Evolutionary conservation across 2,888 invertebrate species (phyloP).

Genomic region (Pammene aurita): DNA sequence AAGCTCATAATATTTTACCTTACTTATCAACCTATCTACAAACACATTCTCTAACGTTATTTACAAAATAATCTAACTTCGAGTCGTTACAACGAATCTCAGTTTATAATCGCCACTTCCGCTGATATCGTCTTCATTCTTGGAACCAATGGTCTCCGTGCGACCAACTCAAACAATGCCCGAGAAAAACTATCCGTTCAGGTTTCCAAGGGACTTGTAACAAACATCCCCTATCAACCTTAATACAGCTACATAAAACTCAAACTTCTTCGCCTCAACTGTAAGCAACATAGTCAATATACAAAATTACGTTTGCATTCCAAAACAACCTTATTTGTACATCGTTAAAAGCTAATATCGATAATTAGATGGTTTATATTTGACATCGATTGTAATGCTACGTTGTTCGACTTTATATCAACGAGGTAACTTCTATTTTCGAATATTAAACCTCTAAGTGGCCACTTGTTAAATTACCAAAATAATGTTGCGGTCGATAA

Average conservation of each 20-base stretch:
- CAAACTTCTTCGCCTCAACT: constrained; percentile 4
- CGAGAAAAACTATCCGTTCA: constrained; percentile 28
- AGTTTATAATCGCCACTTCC: constrained; percentile 23
- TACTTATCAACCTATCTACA: not conserved
- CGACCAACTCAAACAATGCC: constrained; percentile 36
- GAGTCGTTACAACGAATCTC: not conserved
- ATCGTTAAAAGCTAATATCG: constrained; percentile 17
- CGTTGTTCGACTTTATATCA: constrained; percentile 47
- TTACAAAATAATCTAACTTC: not conserved
- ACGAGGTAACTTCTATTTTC: constrained; percentile 46
- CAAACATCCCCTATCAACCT: not conserved
- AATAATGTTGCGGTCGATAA: not conserved
- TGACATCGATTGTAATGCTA: constrained; percentile 43
- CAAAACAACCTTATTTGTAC: constrained; percentile 21
- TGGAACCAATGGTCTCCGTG: constrained; percentile 19
- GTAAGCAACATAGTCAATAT: constrained; percentile 4
- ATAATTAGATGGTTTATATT: constrained; percentile 3
- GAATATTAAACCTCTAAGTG: constrained; percentile 21
- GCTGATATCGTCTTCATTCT: constrained; percentile 11
- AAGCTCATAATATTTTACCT: too few species aligned
- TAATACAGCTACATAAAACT: not conserved
- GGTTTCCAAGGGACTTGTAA: constrained; percentile 16
- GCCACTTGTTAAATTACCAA: constrained; percentile 28
- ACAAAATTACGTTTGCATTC: constrained; percentile 22
- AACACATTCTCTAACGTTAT: not conserved